Base-by-base conservation (phyloP, 1,140 invertebrate species). In the Conus betulinus region DNA sequence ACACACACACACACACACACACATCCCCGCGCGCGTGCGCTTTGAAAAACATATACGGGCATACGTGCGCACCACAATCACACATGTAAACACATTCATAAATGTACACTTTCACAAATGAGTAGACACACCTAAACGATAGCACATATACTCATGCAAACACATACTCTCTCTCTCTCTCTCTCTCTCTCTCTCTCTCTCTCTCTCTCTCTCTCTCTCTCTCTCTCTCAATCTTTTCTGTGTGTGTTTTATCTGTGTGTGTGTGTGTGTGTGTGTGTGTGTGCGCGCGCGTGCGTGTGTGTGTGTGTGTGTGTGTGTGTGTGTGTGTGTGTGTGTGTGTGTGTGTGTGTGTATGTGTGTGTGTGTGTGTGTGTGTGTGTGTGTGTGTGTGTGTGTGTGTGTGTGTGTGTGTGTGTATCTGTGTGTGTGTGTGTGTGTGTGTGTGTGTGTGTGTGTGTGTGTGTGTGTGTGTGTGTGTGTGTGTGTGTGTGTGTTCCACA, bases 391-490 rank as follows among this genome's bases (percentile, higher is more conserved):
- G 27, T 79, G 78, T 79, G 25, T 79, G 3, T 78, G 74, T 78
- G 3, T 78, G 74, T 78, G 74, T 78, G n/a, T 78, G 74, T 78
- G 74, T 78, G 74, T 78, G 74, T 78, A 5, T 78, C 3, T 78
- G 74, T 78, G 74, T 78, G 74, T 78, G 74, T 78, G 74, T 78
- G 74, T 78, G 74, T 78, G 74, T 78, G 78, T 79, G 25, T 79
- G 78, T 39, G 78, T 79, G 25, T 79, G 27, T 79, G 78, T 39
- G 78, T 79, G 25, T 79, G 27, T 79, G 78, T 79, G 25, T 79
- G 3, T 78, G 74, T 78, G 3, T 78, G 74, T 78, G 3, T 78
- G 74, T 78, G 1, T 60, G 8, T 60, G 1, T 60, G 57, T 60
- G 8, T 60, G 1, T 20, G 6, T 71, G 11, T 71, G 17, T 71